Evolutionary conservation across 2,797 vertebrate genomes (phyloP).

Genomic region (Macroramphosus scolopax): DNA sequence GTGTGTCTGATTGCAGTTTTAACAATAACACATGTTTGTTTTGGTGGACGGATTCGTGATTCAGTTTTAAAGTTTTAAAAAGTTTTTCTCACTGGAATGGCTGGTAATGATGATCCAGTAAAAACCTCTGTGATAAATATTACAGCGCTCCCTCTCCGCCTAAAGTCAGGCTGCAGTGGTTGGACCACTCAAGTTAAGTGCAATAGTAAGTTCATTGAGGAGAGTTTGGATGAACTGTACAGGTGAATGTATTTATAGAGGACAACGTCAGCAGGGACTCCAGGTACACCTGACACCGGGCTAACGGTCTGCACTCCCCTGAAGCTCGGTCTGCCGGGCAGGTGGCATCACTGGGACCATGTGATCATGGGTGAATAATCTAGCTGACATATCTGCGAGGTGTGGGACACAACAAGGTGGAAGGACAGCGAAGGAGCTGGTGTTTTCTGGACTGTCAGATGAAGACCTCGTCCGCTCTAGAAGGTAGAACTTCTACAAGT

Average conservation of each 20-base stretch:
- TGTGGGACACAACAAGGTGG: conserved; percentile 14
- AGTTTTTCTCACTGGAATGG: conserved; percentile 1
- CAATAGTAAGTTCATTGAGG: conserved; percentile 44
- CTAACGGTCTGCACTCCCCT: conserved; percentile 5
- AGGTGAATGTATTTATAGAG: conserved; percentile 55
- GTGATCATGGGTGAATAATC: conserved; percentile 52
- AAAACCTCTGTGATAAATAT: conserved; percentile 50
- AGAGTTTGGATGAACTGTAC: conserved; percentile 35
- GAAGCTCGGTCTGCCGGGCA: conserved; percentile 18
- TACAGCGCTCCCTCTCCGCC: conserved; percentile 35
- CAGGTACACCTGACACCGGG: conserved; percentile 26
- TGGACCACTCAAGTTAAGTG: conserved; percentile 60
- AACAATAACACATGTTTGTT: not conserved
- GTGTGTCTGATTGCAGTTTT: too few relatives aligned
- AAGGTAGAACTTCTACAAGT: too few relatives aligned
- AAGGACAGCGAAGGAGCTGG: not conserved
- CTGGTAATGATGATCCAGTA: conserved; percentile 4
- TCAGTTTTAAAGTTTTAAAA: too few relatives aligned
- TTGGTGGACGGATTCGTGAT: not conserved
- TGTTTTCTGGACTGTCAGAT: conserved; percentile 18
- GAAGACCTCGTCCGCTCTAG: not conserved
- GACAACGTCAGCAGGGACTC: conserved; percentile 21
- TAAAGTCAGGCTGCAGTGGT: conserved; percentile 41
- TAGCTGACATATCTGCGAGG: conserved; percentile 41
- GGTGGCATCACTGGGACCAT: conserved; percentile 18